phyloP scores from a whole-genome alignment of 2,888 invertebrate species.

The Tipula unca region DNA sequence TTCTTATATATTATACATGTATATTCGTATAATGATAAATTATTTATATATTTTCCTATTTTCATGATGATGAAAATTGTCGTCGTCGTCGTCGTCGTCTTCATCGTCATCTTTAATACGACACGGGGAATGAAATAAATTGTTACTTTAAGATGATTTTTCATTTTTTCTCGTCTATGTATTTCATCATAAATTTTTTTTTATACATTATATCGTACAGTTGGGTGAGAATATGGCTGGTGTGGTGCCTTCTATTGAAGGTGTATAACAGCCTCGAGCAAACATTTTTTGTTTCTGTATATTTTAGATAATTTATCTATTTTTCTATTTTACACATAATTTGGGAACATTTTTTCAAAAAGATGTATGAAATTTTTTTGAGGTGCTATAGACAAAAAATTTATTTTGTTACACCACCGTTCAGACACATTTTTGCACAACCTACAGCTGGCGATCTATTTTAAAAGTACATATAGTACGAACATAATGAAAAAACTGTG shows the following conservation, averaged over 20 bases:
- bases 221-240: not conserved
- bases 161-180: not conserved
- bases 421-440: too few species aligned
- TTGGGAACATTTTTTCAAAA: not conserved
- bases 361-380: not conserved
- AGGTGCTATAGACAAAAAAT: not conserved
- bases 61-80: conserved; percentile 4
- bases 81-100: not conserved
- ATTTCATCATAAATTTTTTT: not conserved
- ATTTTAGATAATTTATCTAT: not conserved
- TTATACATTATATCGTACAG: not conserved
- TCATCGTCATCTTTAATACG: not conserved
- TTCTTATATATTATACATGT: not conserved
- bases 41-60: not conserved
- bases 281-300: not conserved
- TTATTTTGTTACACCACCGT: too few species aligned
- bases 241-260: not conserved
- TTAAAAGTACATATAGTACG: too few species aligned
- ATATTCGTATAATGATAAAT: not conserved
- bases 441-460: too few species aligned
- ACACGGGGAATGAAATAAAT: not conserved
- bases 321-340: not conserved
- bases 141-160: not conserved
- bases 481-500: too few species aligned
- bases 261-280: not conserved